Evolutionary conservation across 2,888 invertebrate species (phyloP).

Genomic region (Hypselothyrea guttata): DNA sequence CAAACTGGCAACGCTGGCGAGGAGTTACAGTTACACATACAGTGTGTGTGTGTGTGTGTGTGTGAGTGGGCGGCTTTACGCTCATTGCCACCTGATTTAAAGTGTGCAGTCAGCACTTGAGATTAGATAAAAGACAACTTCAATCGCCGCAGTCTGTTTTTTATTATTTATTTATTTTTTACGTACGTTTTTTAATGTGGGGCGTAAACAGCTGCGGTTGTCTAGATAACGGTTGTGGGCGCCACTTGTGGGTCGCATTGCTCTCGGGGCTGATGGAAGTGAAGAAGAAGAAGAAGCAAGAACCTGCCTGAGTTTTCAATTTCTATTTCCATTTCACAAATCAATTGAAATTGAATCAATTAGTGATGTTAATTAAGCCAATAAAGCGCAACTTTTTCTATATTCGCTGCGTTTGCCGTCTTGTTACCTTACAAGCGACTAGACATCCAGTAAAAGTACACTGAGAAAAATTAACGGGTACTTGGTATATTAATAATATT

Average conservation of each 20-base stretch:
- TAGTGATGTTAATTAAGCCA: conserved; percentile 70
- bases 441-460: no score
- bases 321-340: conserved; percentile 46
- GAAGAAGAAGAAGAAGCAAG: no score
- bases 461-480: no score
- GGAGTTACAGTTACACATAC: conserved; percentile 17
- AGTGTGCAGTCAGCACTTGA: conserved; percentile 34
- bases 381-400: conserved; percentile 46
- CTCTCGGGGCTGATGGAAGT: not conserved
- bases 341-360: conserved; percentile 75
- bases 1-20: no score
- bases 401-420: not conserved
- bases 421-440: conserved; percentile 1
- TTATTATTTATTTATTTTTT: no score
- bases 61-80: conserved; percentile 26
- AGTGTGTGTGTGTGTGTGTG: conserved; percentile 2
- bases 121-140: conserved; percentile 57
- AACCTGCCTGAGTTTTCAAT: conserved; percentile 17
- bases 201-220: conserved; percentile 57
- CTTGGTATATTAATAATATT: no score
- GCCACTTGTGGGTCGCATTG: conserved; percentile 62
- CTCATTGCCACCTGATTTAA: conserved; percentile 52
- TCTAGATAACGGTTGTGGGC: conserved; percentile 22
- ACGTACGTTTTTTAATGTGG: no score
- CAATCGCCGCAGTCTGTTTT: not conserved